Evolutionary conservation across 2,797 vertebrate genomes (phyloP).

Genomic region (Syndactyla subalaris): DNA sequence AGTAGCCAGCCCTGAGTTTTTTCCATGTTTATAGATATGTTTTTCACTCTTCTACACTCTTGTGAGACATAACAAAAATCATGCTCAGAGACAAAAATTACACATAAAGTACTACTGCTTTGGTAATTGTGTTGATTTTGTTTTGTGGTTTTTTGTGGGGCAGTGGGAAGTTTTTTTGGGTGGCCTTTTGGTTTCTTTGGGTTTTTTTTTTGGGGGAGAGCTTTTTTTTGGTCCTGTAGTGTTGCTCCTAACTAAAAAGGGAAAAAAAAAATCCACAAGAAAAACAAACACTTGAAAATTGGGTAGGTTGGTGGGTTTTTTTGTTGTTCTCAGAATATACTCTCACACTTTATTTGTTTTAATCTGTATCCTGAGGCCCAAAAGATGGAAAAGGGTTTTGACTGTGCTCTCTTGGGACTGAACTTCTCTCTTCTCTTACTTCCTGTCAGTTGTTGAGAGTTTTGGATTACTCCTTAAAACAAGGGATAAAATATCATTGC

Average conservation of each 20-base stretch:
- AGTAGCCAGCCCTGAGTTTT: not conserved
- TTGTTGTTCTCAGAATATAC: not conserved
- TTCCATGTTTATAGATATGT: not conserved
- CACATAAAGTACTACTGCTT: not conserved
- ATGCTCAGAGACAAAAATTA: not conserved
- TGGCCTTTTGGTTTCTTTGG: not conserved
- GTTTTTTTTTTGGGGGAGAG: rapidly evolving
- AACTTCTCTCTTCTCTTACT: not conserved
- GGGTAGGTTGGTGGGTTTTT: rapidly evolving
- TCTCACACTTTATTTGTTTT: not conserved
- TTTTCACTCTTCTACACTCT: not conserved
- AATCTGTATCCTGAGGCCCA: not conserved
- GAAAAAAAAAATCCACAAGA: not conserved
- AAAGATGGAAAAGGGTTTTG: not conserved
- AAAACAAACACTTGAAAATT: not conserved
- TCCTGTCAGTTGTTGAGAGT: not conserved
- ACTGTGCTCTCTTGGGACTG: not conserved
- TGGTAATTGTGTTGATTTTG: not conserved
- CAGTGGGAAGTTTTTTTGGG: not conserved
- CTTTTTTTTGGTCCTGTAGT: not conserved
- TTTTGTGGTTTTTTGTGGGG: not conserved
- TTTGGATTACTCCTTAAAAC: not conserved
- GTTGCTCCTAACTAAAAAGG: not conserved
- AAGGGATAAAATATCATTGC: not conserved
- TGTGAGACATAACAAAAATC: not conserved